Percentiles rank a stretch among this genome's conserved stretches.
Evolutionary conservation across 2,113 vertebrate species (phyloP).

Genomic region (Electrona antarctica): DNA sequence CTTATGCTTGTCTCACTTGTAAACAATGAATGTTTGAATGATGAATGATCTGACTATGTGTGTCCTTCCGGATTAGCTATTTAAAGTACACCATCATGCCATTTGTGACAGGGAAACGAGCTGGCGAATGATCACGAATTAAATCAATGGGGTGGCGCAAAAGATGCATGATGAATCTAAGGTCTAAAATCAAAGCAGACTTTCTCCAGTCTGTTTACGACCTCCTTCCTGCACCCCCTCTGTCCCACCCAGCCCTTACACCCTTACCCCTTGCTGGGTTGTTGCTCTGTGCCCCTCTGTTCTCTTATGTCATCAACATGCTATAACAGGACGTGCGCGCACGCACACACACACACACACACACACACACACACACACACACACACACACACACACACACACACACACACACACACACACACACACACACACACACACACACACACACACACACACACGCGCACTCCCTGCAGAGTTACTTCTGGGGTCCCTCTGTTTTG

Average conservation of each 20-base stretch:
- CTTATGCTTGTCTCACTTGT: no score
- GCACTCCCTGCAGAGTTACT: constrained; percentile 49
- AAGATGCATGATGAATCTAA: constrained; percentile 18
- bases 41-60: not conserved
- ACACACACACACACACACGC: constrained; percentile 8
- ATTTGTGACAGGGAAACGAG: constrained; percentile 13
- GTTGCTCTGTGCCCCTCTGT: constrained; percentile 7
- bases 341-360: constrained; percentile 3
- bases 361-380: constrained; percentile 4
- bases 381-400: not conserved
- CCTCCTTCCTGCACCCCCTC: constrained; percentile 1
- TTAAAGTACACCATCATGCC: constrained; percentile 1
- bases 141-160: constrained; percentile 29
- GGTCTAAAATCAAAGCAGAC: constrained; percentile 21
- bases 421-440: constrained; percentile 30
- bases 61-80: not conserved
- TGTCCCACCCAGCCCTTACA: not conserved
- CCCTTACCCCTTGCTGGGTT: constrained; percentile 15
- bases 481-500: constrained; percentile 51
- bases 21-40: no score
- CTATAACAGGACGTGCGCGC: constrained; percentile 19
- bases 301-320: constrained; percentile 51
- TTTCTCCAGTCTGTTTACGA: constrained; percentile 35
- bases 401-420: not conserved
- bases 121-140: constrained; percentile 18